Conservation (phyloP, 2,797 vertebrate species). For the Gallinago stenura region DNA sequence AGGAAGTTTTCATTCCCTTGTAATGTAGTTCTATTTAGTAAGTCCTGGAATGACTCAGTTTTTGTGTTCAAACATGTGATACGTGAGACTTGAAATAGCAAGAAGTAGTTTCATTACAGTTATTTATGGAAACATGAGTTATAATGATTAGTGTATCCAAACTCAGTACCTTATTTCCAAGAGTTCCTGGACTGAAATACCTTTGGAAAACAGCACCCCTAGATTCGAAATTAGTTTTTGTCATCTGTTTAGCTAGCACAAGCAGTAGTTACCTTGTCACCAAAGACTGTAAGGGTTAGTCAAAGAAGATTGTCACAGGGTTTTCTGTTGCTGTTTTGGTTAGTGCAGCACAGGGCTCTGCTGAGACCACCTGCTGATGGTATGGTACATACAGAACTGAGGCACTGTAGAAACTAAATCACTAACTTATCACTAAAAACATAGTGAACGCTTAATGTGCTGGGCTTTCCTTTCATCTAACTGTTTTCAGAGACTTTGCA, state of each 20-base stretch:
- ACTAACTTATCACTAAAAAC: not conserved
- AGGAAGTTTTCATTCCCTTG: not conserved
- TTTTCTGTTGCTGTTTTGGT: not conserved
- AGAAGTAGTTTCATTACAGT: not conserved
- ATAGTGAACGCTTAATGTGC: rapidly evolving
- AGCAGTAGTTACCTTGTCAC: not conserved
- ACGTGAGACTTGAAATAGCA: not conserved
- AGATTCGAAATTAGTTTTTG: not conserved
- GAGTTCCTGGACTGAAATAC: not conserved
- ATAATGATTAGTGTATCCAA: not conserved
- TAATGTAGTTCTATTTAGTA: not conserved
- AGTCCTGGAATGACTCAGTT: not conserved
- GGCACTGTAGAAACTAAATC: not conserved
- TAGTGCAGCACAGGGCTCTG: not conserved
- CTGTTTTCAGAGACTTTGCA: not conserved
- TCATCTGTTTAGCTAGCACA: not conserved
- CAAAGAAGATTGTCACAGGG: not conserved
- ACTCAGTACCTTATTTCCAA: not conserved
- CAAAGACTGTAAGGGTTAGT: not conserved
- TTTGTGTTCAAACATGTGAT: not conserved
- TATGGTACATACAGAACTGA: not conserved
- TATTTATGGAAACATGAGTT: not conserved
- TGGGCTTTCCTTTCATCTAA: not conserved
- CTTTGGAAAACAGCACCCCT: not conserved
- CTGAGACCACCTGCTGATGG: not conserved